Conservation (phyloP, 2,888 invertebrate genomes). For the Lumbricus terrestris region DNA sequence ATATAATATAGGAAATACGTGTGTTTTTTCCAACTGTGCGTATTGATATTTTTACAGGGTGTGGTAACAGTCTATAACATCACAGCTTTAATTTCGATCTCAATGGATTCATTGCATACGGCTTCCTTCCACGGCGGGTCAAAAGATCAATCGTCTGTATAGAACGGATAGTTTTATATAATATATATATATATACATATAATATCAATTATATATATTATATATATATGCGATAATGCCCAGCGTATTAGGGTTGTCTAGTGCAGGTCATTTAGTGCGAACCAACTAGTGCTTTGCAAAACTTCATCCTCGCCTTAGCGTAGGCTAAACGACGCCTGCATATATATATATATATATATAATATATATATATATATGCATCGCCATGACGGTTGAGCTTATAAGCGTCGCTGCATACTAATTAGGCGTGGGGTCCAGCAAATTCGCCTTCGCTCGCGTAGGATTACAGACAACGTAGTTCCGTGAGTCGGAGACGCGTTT, state of each 20-base stretch:
- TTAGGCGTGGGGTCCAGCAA: background rate
- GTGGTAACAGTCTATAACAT: background rate
- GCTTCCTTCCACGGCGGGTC: background rate
- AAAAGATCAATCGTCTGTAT: constrained; percentile 3
- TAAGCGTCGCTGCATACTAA: constrained; percentile 3
- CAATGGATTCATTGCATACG: background rate
- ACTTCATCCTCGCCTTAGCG: background rate
- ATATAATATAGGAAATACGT: background rate
- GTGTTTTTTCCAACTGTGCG: background rate
- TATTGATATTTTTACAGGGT: background rate
- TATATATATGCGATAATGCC: background rate
- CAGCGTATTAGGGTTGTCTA: background rate
- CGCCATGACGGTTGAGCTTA: no score
- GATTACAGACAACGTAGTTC: constrained; percentile 3
- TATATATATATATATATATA: no score
- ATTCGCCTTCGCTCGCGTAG: background rate
- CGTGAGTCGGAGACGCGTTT: background rate
- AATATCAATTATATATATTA: no score
- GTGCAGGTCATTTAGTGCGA: background rate
- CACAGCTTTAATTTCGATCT: background rate
- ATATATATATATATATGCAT: no score
- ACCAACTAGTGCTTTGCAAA: background rate
- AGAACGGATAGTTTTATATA: background rate
- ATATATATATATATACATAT: constrained; percentile 3
- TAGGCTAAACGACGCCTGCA: background rate